Conservation (phyloP, 2,113 vertebrate species). For the Vombatus ursinus region DNA sequence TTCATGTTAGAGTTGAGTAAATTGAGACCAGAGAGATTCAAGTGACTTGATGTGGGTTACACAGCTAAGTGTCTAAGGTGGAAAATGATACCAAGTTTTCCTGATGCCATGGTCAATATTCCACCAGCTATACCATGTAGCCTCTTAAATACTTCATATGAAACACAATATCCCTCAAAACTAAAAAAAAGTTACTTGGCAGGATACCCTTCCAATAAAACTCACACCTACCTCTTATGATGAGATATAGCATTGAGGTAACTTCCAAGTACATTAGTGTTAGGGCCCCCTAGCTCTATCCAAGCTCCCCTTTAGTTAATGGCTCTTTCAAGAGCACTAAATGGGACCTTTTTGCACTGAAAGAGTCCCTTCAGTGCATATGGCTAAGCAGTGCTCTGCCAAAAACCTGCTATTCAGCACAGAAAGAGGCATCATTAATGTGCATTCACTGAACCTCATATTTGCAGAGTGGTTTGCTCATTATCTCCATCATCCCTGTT, state of each 20-base stretch:
- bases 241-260: neutral
- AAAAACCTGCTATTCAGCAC: constrained; percentile 33
- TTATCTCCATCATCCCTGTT: constrained; percentile 31
- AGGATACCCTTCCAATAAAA: neutral
- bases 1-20: neutral
- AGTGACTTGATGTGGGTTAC: neutral
- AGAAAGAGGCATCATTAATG: constrained; percentile 6
- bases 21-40: neutral
- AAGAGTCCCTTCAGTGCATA: constrained; percentile 14
- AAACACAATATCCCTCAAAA: neutral
- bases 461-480: neutral
- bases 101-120: neutral
- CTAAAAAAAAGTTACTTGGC: neutral
- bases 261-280: neutral
- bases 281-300: neutral
- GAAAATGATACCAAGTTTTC: neutral
- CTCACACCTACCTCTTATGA: neutral
- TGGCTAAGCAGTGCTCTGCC: neutral
- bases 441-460: constrained; percentile 8
- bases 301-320: neutral
- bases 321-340: neutral
- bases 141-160: neutral
- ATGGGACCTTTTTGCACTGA: constrained; percentile 40
- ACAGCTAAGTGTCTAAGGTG: neutral
- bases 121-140: neutral